These are phyloP conservation scores for Pandion haliaetus DNA, from an alignment of 2,113 vertebrate genomes.

Conservation along the genomic window DNA sequence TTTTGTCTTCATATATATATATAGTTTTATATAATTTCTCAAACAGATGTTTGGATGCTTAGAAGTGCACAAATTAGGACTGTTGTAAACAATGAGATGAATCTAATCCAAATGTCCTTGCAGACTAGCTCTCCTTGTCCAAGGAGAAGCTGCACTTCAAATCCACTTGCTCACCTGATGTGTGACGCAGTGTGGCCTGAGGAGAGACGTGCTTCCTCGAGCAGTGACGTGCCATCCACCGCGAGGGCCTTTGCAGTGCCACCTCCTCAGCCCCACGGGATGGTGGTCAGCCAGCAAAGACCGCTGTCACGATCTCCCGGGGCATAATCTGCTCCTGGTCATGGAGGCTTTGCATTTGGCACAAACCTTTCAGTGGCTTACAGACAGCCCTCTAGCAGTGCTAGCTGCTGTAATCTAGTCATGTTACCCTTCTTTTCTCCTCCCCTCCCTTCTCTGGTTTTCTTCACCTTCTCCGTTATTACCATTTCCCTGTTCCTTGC, in stretches of 20 bases:
- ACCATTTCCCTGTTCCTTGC: background rate
- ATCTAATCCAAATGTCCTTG: background rate
- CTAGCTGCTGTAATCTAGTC: background rate
- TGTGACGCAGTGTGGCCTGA: background rate
- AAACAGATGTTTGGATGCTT: background rate
- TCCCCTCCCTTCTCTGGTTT: background rate
- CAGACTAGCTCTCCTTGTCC: background rate
- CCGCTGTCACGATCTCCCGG: background rate
- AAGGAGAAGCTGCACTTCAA: background rate
- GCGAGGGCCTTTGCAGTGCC: background rate
- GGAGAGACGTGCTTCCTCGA: rapidly evolving
- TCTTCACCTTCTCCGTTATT: background rate
- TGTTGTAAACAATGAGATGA: background rate
- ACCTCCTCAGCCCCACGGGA: rapidly evolving
- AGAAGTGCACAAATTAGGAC: background rate
- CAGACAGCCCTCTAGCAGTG: background rate
- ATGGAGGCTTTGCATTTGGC: rapidly evolving
- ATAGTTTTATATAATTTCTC: background rate
- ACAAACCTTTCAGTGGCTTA: background rate
- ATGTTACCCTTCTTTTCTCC: background rate
- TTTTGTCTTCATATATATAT: background rate
- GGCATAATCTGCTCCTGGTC: background rate
- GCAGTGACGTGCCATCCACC: background rate
- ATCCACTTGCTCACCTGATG: background rate
- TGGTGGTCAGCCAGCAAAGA: background rate